Evolutionary conservation across 2,797 vertebrate species (phyloP), one percentile per base, ranked within the genome.

Genomic region (Glyptemys insculpta): DNA sequence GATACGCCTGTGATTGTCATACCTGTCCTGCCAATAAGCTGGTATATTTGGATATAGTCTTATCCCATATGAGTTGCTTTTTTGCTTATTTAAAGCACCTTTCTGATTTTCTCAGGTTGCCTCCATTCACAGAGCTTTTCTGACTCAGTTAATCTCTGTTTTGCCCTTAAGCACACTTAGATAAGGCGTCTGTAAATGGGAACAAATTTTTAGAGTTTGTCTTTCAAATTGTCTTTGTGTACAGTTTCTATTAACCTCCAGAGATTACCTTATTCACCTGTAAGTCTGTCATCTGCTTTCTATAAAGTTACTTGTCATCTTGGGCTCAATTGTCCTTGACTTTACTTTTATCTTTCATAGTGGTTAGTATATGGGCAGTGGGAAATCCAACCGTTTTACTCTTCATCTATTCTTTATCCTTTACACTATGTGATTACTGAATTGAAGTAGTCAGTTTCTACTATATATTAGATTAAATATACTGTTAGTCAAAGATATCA

Each of bases 391-490:
- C 82, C 92, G 53, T 95, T 95, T 91, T 88, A 68, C 53, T 95
- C 95, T 92, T 27, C 57, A 47, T 59, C 88, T 41, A 15, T 52
- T 84, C 78, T 96, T 95, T 72, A 47, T 29, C 90, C 4, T 83
- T 95, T 59, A 49, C 80, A 94, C 10, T n/a, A 83, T 83, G 29
- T 27, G 79, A 92, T 87, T 94, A 82, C 31, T 93, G 88, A 95
- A 93, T 19, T 81, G 89, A 91, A 96, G 31, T 94, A 93, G 86
- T 86, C 10, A 56, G 16, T 23, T 96, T 95, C 94, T 95, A 90
- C 84, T 95, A 95, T 92, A 92, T 80, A 12, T 50, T 92, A 81
- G 14, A 31, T 92, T 93, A 31, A 92, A 90, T 95, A 94, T 89
- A 93, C 91, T 92, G 41, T 80, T 95, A 18, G 54, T n/a, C 54